Conservation (phyloP, 2,113 vertebrate species). For the Arenaria interpres region DNA sequence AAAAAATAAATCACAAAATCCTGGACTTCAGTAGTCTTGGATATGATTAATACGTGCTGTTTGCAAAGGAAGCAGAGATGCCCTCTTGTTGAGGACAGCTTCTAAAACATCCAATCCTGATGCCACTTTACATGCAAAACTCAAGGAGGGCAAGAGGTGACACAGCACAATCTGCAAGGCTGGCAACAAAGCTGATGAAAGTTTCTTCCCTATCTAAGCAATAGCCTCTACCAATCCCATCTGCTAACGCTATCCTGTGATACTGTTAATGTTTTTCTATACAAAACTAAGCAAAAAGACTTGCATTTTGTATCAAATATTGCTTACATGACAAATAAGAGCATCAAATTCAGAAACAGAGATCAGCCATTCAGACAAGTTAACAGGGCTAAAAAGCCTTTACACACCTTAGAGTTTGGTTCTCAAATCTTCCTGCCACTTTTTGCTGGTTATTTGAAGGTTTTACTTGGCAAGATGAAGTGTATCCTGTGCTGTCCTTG, state of each 20-base stretch:
- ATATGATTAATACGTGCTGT: background rate
- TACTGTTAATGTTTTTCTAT: background rate
- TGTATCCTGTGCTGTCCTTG: background rate
- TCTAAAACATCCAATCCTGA: background rate
- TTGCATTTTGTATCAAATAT: background rate
- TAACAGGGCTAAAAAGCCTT: background rate
- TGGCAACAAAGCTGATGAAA: background rate
- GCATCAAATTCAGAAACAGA: background rate
- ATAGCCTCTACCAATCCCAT: background rate
- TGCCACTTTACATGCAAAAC: background rate
- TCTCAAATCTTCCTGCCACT: slow-evolving; percentile 83
- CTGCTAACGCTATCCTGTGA: background rate
- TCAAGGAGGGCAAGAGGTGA: background rate
- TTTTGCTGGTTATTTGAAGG: slow-evolving; percentile 17
- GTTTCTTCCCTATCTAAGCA: background rate
- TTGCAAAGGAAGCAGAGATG: background rate
- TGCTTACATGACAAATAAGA: background rate
- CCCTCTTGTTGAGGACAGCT: background rate
- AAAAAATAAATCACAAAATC: background rate
- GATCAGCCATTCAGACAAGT: background rate
- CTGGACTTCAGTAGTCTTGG: background rate
- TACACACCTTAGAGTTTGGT: slow-evolving; percentile 89
- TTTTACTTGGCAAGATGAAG: slow-evolving; percentile 89
- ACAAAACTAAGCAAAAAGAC: background rate
- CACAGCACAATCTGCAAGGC: background rate